phyloP scores from a whole-genome alignment of 2,113 vertebrate species.

The Siniperca chuatsi region DNA sequence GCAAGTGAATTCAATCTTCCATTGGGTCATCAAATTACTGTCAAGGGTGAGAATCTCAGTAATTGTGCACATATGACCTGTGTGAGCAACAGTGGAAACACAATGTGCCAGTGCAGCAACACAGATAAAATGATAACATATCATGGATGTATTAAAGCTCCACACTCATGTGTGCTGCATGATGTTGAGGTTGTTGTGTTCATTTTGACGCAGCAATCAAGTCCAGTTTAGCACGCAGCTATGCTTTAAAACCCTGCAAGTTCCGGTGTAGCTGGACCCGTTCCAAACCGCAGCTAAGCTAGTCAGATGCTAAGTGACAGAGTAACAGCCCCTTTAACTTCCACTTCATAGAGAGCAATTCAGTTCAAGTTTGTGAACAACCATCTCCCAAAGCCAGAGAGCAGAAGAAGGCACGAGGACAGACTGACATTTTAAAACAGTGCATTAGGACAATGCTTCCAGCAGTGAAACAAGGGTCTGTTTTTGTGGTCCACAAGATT shows the following conservation, averaged over 20 bases:
- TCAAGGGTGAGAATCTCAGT: background rate
- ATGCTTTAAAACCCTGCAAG: background rate
- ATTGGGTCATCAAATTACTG: background rate
- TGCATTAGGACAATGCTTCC: background rate
- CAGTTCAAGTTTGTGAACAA: background rate
- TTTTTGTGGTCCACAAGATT: conserved; percentile 1
- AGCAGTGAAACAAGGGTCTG: background rate
- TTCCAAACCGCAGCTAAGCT: background rate
- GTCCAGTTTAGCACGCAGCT: background rate
- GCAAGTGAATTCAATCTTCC: background rate
- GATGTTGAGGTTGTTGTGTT: background rate
- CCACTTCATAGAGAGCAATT: background rate
- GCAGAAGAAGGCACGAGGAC: background rate
- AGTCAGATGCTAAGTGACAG: background rate
- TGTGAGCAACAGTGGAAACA: background rate
- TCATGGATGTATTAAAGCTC: background rate
- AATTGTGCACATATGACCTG: background rate
- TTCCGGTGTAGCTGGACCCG: background rate
- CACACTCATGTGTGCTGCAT: background rate
- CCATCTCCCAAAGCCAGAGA: background rate
- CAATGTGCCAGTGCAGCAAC: background rate
- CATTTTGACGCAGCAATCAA: background rate
- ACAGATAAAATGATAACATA: background rate
- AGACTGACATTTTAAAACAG: background rate
- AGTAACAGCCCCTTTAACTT: background rate